phyloP scores from a whole-genome alignment of 2,888 invertebrate species.

The Glaucopsyche alexis region DNA sequence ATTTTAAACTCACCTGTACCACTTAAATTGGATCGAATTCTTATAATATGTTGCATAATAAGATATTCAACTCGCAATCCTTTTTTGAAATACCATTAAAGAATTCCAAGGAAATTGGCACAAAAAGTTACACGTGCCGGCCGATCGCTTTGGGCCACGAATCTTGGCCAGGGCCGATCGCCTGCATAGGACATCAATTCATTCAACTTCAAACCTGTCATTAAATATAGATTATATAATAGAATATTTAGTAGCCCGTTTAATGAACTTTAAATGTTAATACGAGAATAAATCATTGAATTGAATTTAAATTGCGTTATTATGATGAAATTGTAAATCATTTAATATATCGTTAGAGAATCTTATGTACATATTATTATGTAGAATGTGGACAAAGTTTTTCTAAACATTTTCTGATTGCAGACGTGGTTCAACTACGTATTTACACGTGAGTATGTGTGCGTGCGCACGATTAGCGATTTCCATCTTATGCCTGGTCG shows the following conservation, averaged over 20 bases:
- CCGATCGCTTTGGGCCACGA: conserved; percentile 72
- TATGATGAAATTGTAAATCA: not conserved
- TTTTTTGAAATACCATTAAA: conserved; percentile 60
- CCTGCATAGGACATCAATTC: conserved; percentile 65
- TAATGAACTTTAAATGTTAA: conserved; percentile 6
- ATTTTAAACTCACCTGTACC: conserved; percentile 28
- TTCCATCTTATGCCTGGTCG: no score
- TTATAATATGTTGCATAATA: conserved; percentile 71
- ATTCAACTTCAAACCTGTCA: conserved; percentile 42
- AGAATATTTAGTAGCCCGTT: conserved; percentile 9
- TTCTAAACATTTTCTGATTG: no score
- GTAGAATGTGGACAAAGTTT: no score
- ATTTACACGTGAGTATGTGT: no score
- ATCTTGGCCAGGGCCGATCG: conserved; percentile 66
- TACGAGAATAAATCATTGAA: conserved; percentile 1
- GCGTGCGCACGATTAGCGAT: no score
- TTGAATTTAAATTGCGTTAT: conserved; percentile 1
- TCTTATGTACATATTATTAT: not conserved
- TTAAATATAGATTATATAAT: conserved; percentile 25
- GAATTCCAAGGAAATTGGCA: conserved; percentile 71
- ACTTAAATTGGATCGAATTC: conserved; percentile 47
- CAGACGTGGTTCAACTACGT: no score
- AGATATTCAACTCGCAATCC: conserved; percentile 65
- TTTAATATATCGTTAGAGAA: not conserved
- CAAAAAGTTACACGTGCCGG: conserved; percentile 78